Conservation (phyloP, 1,140 invertebrate species). For the Drosophila orosa region DNA sequence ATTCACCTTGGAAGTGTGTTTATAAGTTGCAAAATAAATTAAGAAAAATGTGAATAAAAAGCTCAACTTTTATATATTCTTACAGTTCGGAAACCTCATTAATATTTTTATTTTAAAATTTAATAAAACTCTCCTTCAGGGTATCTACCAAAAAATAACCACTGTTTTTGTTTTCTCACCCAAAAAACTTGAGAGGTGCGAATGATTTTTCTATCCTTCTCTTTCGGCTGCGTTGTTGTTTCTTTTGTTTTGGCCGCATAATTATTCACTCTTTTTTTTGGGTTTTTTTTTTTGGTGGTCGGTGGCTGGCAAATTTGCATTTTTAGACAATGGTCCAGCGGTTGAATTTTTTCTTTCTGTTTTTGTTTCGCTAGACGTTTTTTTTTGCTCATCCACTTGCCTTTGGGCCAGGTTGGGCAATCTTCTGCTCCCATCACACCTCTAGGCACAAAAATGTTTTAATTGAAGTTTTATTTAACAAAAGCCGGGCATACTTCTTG, state of each 20-base stretch:
- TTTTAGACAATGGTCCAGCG: constrained; percentile 70
- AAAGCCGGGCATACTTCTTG: constrained; percentile 42
- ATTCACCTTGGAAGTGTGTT: too few relatives aligned
- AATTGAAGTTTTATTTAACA: constrained; percentile 81
- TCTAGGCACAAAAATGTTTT: constrained; percentile 66
- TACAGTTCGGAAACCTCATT: background rate
- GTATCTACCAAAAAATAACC: constrained; percentile 16
- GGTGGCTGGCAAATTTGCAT: constrained; percentile 70
- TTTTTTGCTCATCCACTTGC: constrained; percentile 36
- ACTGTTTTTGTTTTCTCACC: constrained; percentile 35
- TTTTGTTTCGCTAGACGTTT: constrained; percentile 26
- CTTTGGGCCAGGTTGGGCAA: constrained; percentile 56
- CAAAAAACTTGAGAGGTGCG: constrained; percentile 69
- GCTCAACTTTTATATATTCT: background rate
- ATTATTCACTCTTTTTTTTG: constrained; percentile 72
- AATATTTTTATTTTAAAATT: constrained; percentile 2
- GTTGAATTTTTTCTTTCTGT: constrained; percentile 49
- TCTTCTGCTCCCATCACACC: constrained; percentile 49
- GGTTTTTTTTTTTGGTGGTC: constrained; percentile 29
- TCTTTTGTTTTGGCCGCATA: constrained; percentile 54
- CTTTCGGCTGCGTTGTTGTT: constrained; percentile 25
- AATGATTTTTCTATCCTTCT: constrained; percentile 53
- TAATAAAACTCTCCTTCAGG: constrained; percentile 5
- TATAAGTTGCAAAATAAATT: background rate
- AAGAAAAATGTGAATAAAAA: background rate